A percentile compares a stretch with the other conserved stretches of the same genome.
These are phyloP conservation scores for Eudasyphora cyanicolor DNA, from an alignment of 2,888 invertebrate species.

Conservation along the genomic window DNA sequence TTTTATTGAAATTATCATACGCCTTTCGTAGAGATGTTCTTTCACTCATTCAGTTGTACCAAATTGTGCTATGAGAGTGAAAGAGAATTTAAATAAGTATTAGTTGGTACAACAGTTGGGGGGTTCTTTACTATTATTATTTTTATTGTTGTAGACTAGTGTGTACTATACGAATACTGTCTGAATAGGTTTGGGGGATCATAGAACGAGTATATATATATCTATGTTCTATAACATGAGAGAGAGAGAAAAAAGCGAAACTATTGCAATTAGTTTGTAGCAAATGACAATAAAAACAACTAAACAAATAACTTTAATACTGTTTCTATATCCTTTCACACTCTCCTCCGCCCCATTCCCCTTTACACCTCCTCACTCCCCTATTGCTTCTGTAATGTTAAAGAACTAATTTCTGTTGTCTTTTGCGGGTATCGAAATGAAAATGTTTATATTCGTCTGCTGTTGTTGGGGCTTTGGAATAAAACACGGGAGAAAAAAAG, in stretches of 20 bases:
- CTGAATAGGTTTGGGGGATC: not conserved
- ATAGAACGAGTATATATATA: not conserved
- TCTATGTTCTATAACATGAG: not conserved
- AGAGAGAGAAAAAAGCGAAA: conserved; percentile 18
- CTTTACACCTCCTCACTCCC: too few species aligned
- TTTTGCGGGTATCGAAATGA: not conserved
- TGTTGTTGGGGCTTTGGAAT: not conserved
- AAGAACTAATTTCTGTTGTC: not conserved
- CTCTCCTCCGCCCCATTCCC: not conserved
- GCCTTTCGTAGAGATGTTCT: not conserved
- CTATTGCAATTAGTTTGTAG: conserved; percentile 60
- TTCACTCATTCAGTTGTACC: too few species aligned
- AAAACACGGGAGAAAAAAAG: not conserved
- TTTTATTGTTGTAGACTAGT: not conserved
- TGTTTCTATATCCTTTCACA: not conserved
- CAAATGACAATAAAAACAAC: conserved; percentile 46
- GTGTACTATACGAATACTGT: not conserved
- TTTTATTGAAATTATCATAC: not conserved
- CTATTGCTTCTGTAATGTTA: too few species aligned
- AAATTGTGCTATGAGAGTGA: not conserved
- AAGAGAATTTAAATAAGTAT: conserved; percentile 23
- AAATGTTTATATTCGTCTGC: conserved; percentile 2
- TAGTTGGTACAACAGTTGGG: too few species aligned
- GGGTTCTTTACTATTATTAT: conserved; percentile 14
- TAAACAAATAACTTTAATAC: conserved; percentile 34